Percentiles rank a stretch among this genome's conserved stretches.
phyloP scores from a whole-genome alignment of 2,888 invertebrate genomes.

The Phlogophora meticulosa region DNA sequence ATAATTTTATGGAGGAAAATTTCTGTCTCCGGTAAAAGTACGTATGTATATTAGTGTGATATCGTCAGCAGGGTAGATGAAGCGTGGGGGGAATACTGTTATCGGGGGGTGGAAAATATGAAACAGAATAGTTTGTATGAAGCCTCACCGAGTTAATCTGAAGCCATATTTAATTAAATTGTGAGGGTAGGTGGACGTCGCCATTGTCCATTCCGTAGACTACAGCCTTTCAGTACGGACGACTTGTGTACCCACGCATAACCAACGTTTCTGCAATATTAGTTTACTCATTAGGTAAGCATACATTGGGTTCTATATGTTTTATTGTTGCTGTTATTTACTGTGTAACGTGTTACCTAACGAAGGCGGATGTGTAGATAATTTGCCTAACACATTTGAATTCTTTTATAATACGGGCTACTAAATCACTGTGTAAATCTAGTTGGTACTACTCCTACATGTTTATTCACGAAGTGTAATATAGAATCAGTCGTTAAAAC shows the following conservation, averaged over 20 bases:
- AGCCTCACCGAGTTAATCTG: constrained; percentile 88
- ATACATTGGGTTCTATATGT: constrained; percentile 36
- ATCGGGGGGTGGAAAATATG: constrained; percentile 81
- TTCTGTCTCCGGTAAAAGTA: constrained; percentile 58
- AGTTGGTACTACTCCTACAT: background rate
- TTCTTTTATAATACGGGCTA: background rate
- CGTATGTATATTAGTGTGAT: constrained; percentile 49
- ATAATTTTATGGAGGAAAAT: constrained; percentile 64
- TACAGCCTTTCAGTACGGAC: constrained; percentile 77
- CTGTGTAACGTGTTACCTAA: constrained; percentile 8
- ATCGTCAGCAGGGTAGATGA: constrained; percentile 58
- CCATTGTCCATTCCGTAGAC: constrained; percentile 81
- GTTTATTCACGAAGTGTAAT: background rate
- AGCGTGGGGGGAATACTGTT: constrained; percentile 57
- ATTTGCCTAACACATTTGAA: background rate
- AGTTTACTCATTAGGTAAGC: constrained; percentile 68
- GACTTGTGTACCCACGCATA: constrained; percentile 63
- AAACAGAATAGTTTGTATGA: constrained; percentile 88
- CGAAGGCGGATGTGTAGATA: background rate
- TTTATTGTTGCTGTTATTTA: constrained; percentile 16
- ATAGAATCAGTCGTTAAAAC: constrained; percentile 13
- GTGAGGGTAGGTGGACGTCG: constrained; percentile 81
- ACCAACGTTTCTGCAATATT: constrained; percentile 46
- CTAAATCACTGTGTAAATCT: background rate
- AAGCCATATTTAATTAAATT: constrained; percentile 91